Evolutionary conservation across 1,140 invertebrate genomes (phyloP).

Genomic region (Druon quercuslanigerum): DNA sequence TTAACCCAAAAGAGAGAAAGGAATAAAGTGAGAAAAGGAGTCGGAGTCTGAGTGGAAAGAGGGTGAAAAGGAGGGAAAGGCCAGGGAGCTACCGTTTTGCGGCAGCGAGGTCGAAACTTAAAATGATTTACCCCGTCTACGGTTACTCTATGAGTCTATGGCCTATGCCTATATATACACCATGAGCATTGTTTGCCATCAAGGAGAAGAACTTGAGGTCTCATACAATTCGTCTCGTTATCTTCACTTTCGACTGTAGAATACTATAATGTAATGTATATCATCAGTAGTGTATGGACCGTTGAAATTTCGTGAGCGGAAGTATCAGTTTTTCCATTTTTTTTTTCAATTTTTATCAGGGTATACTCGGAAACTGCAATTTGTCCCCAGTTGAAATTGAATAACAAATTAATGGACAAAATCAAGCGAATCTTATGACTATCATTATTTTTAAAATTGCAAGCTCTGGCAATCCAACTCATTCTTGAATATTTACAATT

Average conservation of each 20-base stretch:
- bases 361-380: too few species aligned
- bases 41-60: not conserved
- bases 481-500: too few species aligned
- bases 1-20: conserved; percentile 47
- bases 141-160: conserved; percentile 56
- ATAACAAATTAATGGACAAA: too few species aligned
- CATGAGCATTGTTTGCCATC: conserved; percentile 44
- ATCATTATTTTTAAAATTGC: too few species aligned
- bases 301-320: not conserved
- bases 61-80: conserved; percentile 3
- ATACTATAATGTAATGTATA: not conserved
- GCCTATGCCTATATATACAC: conserved; percentile 1
- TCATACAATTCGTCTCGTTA: conserved; percentile 24
- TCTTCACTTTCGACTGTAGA: not conserved
- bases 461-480: too few species aligned
- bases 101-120: conserved; percentile 46
- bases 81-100: conserved; percentile 57
- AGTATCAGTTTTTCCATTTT: not conserved
- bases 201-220: conserved; percentile 6
- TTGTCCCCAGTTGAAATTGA: too few species aligned
- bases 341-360: not conserved
- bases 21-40: conserved; percentile 23
- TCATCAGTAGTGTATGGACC: not conserved
- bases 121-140: conserved; percentile 66
- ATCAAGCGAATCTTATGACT: too few species aligned